Conservation (phyloP, 2,113 vertebrate species). For the Mixornis gularis region DNA sequence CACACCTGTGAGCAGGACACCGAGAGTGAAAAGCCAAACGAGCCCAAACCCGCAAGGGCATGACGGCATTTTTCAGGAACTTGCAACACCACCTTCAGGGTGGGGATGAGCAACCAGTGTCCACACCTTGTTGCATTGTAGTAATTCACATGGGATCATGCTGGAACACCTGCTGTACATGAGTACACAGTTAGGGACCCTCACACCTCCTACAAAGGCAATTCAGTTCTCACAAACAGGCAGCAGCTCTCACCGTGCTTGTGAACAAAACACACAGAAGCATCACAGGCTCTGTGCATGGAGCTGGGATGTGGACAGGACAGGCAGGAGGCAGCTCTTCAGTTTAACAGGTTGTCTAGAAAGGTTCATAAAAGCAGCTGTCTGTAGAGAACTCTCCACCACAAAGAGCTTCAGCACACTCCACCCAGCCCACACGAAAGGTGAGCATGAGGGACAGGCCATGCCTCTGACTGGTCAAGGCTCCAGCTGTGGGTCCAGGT, state of each 20-base stretch:
- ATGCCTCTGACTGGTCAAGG: neutral
- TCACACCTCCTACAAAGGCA: neutral
- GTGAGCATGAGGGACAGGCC: neutral
- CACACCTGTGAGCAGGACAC: neutral
- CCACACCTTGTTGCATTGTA: constrained; percentile 17
- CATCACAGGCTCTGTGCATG: fast-evolving
- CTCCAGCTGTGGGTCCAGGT: neutral
- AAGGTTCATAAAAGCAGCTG: neutral
- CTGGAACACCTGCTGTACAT: neutral
- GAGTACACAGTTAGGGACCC: neutral
- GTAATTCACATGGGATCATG: neutral
- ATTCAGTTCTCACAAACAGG: neutral
- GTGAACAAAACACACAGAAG: neutral
- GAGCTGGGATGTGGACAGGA: neutral
- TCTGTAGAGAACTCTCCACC: neutral
- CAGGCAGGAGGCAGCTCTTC: neutral
- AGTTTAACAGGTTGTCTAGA: neutral
- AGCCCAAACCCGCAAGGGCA: constrained; percentile 10
- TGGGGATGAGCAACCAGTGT: constrained; percentile 16
- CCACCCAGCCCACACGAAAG: neutral
- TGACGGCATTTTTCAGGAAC: constrained; percentile 42
- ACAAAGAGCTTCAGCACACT: neutral
- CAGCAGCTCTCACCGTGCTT: neutral
- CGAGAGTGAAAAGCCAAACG: neutral
- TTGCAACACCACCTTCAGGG: constrained; percentile 34